Evolutionary conservation across 2,113 vertebrate genomes (phyloP).

Genomic region (Astatotilapia flaviijosephi): DNA sequence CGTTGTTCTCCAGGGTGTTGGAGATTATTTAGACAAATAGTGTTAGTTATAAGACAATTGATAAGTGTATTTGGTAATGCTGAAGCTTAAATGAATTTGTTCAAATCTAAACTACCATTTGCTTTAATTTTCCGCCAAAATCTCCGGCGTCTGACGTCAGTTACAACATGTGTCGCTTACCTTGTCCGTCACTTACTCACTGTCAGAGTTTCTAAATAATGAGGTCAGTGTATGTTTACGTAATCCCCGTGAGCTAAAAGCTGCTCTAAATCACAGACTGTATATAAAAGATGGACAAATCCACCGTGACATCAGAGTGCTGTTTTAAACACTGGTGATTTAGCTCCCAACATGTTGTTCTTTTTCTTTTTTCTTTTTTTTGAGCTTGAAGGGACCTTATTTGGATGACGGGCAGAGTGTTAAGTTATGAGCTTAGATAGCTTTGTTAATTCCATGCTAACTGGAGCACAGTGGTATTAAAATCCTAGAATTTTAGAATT

Average conservation of each 20-base stretch:
- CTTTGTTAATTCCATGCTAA: neutral
- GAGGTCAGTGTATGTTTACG: neutral
- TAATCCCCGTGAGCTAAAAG: neutral
- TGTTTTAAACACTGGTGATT: neutral
- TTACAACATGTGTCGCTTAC: too few species aligned
- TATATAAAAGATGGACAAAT: neutral
- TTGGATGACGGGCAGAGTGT: neutral
- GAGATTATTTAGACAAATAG: too few species aligned
- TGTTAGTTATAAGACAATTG: too few species aligned
- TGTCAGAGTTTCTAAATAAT: neutral
- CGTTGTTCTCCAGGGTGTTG: too few species aligned
- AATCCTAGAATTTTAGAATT: neutral
- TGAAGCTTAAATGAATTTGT: too few species aligned
- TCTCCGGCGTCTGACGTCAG: too few species aligned
- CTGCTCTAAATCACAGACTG: neutral
- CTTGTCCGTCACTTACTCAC: too few species aligned
- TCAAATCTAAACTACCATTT: too few species aligned
- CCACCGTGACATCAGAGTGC: accelerated
- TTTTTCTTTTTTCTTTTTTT: accelerated
- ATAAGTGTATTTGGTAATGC: too few species aligned
- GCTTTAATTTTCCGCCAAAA: too few species aligned
- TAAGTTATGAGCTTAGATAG: neutral
- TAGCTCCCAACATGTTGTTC: neutral
- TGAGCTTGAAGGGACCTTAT: neutral
- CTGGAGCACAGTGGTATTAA: neutral